These are phyloP conservation scores for Leptothorax acervorum DNA, from an alignment of 2,888 invertebrate genomes.

Conservation along the genomic window DNA sequence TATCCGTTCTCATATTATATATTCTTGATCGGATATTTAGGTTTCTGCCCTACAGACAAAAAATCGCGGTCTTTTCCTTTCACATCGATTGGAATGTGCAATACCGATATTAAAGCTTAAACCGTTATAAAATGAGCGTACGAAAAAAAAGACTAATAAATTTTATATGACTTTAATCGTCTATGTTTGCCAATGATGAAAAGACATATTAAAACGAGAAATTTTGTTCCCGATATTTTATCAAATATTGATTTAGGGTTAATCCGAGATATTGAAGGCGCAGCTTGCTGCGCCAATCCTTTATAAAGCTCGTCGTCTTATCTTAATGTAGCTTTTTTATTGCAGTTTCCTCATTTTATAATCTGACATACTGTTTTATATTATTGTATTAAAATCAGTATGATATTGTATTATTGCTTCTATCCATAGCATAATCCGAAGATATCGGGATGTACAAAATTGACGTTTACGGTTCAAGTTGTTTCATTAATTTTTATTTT, in stretches of 20 bases:
- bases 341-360: constrained; percentile 1
- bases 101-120: constrained; percentile 62
- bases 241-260: constrained; percentile 40
- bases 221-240: constrained; percentile 52
- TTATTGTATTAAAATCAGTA: constrained; percentile 17
- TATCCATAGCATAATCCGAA: background rate
- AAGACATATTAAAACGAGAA: constrained; percentile 63
- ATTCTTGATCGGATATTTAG: constrained; percentile 44
- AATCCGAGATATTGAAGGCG: constrained; percentile 47
- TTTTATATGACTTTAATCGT: constrained; percentile 61
- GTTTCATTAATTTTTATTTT: constrained; percentile 11
- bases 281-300: background rate
- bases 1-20: constrained; percentile 24
- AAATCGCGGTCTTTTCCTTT: constrained; percentile 46
- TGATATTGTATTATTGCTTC: background rate
- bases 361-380: background rate
- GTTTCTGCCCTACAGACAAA: constrained; percentile 33
- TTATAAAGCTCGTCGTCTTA: constrained; percentile 20
- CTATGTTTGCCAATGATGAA: constrained; percentile 31
- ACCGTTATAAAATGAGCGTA: constrained; percentile 58
- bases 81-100: constrained; percentile 61
- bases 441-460: background rate
- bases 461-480: background rate
- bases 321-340: constrained; percentile 2
- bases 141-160: constrained; percentile 58